Evolutionary conservation across 1,140 invertebrate species (phyloP), one percentile per base, ranked within the genome.

Genomic region (Lamellibrachia luymesi): DNA sequence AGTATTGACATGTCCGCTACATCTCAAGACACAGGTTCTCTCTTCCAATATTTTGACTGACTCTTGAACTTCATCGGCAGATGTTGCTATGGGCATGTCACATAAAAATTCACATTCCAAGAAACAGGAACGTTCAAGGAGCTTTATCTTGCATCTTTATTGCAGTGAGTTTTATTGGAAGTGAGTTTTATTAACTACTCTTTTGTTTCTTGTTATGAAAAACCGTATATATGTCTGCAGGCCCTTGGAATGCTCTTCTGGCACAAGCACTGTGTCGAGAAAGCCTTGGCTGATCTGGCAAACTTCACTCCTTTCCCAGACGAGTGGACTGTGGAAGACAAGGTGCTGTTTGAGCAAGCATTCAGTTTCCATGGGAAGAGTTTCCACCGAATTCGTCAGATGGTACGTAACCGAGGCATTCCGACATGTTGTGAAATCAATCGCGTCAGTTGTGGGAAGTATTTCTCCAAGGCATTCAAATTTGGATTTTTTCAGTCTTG

Each of bases 321-420:
- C 97, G 99, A 99, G 95, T 99, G 99, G 99, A 98, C 98, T 25
- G 98, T 98, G 4, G 99, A 99, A 96, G 99, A 99, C 95, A 99
- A 99, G 97, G 98, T 99, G 91, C 96, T 99, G 38, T 99, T 99
- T 97, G 99, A 99, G 96, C 99, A 99, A 96, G 99, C 99, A 50
- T 99, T 99, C 96, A 98, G 99, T 95, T 99, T 99, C 96, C 98
- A 99, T 97, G 99, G 99, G 51, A 99, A 99, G 97, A 98, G 98
- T 96, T 99, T 99, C 97, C 98, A 99, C 96, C 97, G 98, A 95
- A 99, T 99, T 95, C 97, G 98, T 94, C 98, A 99, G 97, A 99
- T 99, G 99, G 98, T 99, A 97, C 25, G 64, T 80, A 22, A 38
- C 17, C 13, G 17, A 80, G 64, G 64, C 64, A 38, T 80, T 80